Base-by-base conservation (phyloP, 2,113 vertebrate species). In the Silurus glanis region DNA sequence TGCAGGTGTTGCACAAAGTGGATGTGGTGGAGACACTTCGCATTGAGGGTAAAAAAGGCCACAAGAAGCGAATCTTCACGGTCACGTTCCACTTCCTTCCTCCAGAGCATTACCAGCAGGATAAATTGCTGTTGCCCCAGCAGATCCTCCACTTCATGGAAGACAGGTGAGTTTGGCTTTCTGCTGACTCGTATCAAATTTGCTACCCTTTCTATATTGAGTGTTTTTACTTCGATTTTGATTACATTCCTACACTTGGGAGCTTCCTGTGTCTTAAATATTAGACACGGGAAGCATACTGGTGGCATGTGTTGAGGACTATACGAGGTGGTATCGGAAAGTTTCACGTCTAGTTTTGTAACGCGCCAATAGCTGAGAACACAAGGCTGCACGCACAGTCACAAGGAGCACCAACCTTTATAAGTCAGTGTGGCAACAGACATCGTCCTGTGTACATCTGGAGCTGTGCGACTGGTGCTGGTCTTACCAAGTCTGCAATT, bases 121-220 rank as follows among this genome's bases (percentile, higher is more conserved):
- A 99, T 84, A 98, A 97, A 74, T 94, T 95, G 80, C 89, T 99
- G 56, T 92, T 92, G 2, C 96, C 98, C 0, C 87, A 91, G 51
- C 91, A 96, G 85, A 95, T 99, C 87, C 92, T 99, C 23, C 92
- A 62, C 84, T 99, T 96, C 91, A 96, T 99, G 96, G 98, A 99
- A 92, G 95, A 92, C 0, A 95, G 94, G 98, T 98, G 56, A 64
- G 88, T 79, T n/a, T 75, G 1, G 17, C 45, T 47, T n/a, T 53
- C 47, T 53, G 49, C 23, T 13, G 21, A n/a, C 21, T 53, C 2
- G 12, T 13, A 37, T 84, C 16, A 55, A 7, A 75, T 37, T 66
- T 58, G 16, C 12, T 55, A 4, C 55, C 45, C 12, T 62, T 13
- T 23, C 9, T 49, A 53, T 23, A 2, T 47, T n/a, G 6, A 23